Base-by-base conservation (phyloP, 2,113 vertebrate genomes). In the Salvelinus namaycush region DNA sequence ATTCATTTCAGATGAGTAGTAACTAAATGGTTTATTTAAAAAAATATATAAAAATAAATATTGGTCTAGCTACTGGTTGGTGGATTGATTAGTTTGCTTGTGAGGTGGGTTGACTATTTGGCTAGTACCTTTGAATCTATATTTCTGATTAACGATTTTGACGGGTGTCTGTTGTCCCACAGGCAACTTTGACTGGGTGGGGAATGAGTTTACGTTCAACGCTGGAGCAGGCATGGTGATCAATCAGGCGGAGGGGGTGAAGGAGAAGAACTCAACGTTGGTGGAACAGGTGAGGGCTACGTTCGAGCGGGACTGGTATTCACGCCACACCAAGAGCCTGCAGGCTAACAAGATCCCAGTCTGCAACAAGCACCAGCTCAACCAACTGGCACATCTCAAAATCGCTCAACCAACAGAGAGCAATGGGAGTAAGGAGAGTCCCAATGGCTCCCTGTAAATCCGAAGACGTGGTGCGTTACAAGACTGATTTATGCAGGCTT, bases 141-240 rank as follows among this genome's bases (percentile, higher is more conserved):
- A 9, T 62, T 62, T 62, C n/a, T 62, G 51, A 18, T 54, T 62
- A 22, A 24, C 1, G 1, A 2, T 62, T 11, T 62, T 62, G 59
- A 62, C 59, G 6, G n/a, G n/a, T 62, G 59, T 62, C n/a, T 62
- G 59, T 62, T 62, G 59, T 62, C 82, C 88, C 70, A 74, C 92
- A 99, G 97, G 97, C 73, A 98, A 97, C 87, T 95, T 97, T 81
- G 95, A 98, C 89, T 99, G 97, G 97, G 93, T 97, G 69, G 97
- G 96, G 66, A 94, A 96, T 57, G 96, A 97, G 82, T 98, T 98
- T 79, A 92, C 90, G 27, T 95, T 94, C 87, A 97, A 97, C n/a
- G 95, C 96, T 0, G 97, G 97, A 74, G 96, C 94, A 0, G 97
- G 96, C 65, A 93, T 99, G 12, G 96, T 98, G 70, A 96, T 99